Percentiles rank a stretch among this genome's conserved stretches.
Evolutionary conservation across 2,113 vertebrate species (phyloP).

Genomic region (Polypterus senegalus): DNA sequence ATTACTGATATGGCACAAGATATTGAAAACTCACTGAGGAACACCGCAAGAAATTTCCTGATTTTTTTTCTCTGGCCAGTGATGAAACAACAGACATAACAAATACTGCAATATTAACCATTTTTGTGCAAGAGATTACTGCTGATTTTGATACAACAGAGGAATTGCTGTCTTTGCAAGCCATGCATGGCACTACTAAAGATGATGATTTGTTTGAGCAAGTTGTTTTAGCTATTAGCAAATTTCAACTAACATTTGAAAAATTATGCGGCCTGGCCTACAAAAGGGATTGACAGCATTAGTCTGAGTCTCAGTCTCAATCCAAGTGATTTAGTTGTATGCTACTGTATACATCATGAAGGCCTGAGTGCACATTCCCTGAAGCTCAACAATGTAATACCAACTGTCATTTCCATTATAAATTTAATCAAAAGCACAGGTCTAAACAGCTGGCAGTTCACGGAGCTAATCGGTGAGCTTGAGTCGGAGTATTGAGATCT

Average conservation of each 20-base stretch:
- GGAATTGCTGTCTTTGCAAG: conserved; percentile 20
- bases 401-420: conserved; percentile 11
- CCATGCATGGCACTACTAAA: conserved; percentile 14
- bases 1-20: conserved; percentile 21
- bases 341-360: conserved; percentile 17
- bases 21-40: conserved; percentile 18
- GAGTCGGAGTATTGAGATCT: too few relatives aligned
- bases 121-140: conserved; percentile 18
- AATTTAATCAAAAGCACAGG: conserved; percentile 15
- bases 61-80: conserved; percentile 19
- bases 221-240: conserved; percentile 7
- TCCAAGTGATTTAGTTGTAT: conserved; percentile 13
- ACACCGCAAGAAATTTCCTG: neutral
- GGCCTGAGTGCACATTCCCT: conserved; percentile 14
- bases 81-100: conserved; percentile 22
- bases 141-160: conserved; percentile 15
- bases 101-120: conserved; percentile 18
- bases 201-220: conserved; percentile 17
- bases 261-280: conserved; percentile 15
- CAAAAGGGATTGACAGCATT: conserved; percentile 19
- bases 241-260: conserved; percentile 14
- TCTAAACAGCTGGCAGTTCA: conserved; percentile 5
- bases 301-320: conserved; percentile 12
- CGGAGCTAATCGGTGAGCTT: conserved; percentile 5
- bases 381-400: conserved; percentile 6